These are phyloP conservation scores for Lates japonicus DNA, from an alignment of 2,797 vertebrate genomes.

Conservation along the genomic window DNA sequence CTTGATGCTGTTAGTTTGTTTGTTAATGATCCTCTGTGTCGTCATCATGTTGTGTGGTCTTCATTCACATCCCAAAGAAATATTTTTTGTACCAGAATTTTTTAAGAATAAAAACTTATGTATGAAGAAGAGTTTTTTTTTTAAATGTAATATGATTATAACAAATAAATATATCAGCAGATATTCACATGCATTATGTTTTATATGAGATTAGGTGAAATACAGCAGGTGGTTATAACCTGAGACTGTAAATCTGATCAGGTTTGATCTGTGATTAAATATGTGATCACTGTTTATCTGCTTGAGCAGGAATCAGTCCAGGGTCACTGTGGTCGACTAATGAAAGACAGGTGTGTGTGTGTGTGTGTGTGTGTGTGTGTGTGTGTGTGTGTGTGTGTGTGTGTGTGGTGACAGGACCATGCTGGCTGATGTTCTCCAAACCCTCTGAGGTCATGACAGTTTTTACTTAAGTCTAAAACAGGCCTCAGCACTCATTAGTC, in stretches of 20 bases:
- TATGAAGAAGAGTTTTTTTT: slow-evolving; percentile 34
- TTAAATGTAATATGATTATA: slow-evolving; percentile 47
- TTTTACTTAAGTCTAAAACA: slow-evolving; percentile 43
- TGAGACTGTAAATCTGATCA: neutral
- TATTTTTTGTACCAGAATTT: slow-evolving; percentile 67
- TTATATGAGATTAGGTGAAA: neutral
- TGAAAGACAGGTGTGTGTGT: slow-evolving; percentile 45
- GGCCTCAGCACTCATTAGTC: slow-evolving; percentile 9
- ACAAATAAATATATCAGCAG: slow-evolving; percentile 39
- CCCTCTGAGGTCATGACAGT: slow-evolving; percentile 46
- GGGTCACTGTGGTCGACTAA: slow-evolving; percentile 25
- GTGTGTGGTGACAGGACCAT: slow-evolving; percentile 24
- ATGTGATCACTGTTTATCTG: neutral
- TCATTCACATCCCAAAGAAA: slow-evolving; percentile 52
- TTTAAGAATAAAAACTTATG: slow-evolving; percentile 27
- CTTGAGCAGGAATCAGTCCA: neutral
- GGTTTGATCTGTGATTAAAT: neutral
- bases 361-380: slow-evolving; percentile 16
- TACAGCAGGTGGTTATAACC: too few relatives aligned
- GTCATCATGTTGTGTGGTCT: slow-evolving; percentile 20
- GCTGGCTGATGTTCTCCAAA: slow-evolving; percentile 34
- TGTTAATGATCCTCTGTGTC: slow-evolving; percentile 6
- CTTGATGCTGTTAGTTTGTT: slow-evolving; percentile 20
- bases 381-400: slow-evolving; percentile 15
- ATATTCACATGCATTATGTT: neutral